Evolutionary conservation across 2,888 invertebrate genomes (phyloP).

Genomic region (Chalcosyrphus nemorum): DNA sequence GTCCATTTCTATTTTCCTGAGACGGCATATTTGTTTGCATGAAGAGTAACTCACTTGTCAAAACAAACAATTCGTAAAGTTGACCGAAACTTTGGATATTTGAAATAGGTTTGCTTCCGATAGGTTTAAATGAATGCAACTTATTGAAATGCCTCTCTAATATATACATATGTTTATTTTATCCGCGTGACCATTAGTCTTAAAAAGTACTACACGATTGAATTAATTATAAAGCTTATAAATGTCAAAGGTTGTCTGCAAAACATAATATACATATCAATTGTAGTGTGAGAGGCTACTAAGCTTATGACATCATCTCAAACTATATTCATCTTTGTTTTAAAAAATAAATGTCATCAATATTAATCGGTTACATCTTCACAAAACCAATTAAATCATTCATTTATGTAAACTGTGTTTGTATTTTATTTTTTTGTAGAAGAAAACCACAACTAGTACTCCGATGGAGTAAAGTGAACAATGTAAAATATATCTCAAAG

Average conservation of each 20-base stretch:
- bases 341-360: neutral
- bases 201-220: neutral
- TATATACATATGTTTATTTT: neutral
- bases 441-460: slow-evolving; percentile 56
- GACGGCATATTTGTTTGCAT: too few relatives aligned
- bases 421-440: slow-evolving; percentile 49
- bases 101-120: too few relatives aligned
- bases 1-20: too few relatives aligned
- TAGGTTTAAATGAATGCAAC: too few relatives aligned
- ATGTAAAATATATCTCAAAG: slow-evolving; percentile 48
- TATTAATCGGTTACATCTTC: neutral
- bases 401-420: neutral
- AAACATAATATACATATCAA: neutral
- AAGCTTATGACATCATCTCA: slow-evolving; percentile 15
- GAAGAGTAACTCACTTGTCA: too few relatives aligned
- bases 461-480: slow-evolving; percentile 69
- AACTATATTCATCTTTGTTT: neutral
- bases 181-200: neutral
- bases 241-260: too few relatives aligned
- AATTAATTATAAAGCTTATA: neutral
- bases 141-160: neutral
- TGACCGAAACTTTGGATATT: too few relatives aligned
- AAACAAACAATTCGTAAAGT: too few relatives aligned
- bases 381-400: neutral
- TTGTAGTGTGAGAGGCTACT: too few relatives aligned